Evolutionary conservation across 2,797 vertebrate genomes (phyloP).

Genomic region (Silurus lanzhouensis): DNA sequence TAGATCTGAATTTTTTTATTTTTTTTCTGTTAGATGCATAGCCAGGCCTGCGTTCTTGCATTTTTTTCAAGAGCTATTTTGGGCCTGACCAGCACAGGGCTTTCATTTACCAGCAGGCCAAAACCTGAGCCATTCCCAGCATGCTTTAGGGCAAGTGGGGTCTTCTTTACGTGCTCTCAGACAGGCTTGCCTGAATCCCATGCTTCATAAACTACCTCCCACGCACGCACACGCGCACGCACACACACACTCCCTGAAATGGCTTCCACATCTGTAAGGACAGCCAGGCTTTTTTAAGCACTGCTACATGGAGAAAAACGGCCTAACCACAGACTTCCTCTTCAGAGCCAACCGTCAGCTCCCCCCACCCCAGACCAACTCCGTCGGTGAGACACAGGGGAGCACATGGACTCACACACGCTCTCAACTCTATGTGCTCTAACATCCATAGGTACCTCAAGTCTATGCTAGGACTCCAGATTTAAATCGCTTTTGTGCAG

Average conservation of each 20-base stretch:
- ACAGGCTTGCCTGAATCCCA: constrained; percentile 46
- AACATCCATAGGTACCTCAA: background rate
- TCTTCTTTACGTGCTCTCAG: constrained; percentile 37
- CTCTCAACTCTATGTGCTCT: constrained; percentile 16
- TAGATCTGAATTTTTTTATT: constrained; percentile 48
- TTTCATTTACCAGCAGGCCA: constrained; percentile 59
- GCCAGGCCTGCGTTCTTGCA: constrained; percentile 47
- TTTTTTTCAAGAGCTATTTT: constrained; percentile 58
- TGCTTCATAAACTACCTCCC: constrained; percentile 44
- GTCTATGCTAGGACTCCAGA: background rate
- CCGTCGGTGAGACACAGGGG: constrained; percentile 42
- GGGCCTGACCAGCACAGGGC: constrained; percentile 57
- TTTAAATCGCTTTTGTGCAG: constrained; percentile 3
- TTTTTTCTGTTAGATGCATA: constrained; percentile 52
- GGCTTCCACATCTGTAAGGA: constrained; percentile 63
- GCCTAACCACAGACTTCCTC: constrained; percentile 93
- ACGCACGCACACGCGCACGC: constrained; percentile 3
- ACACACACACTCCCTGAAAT: constrained; percentile 46
- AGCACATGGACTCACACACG: constrained; percentile 18
- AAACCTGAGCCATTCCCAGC: constrained; percentile 55
- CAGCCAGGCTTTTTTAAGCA: constrained; percentile 55
- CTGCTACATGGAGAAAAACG: constrained; percentile 74
- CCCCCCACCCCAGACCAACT: constrained; percentile 70
- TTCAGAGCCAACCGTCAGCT: constrained; percentile 76
- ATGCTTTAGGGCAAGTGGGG: constrained; percentile 53